Conservation (phyloP, 2,888 invertebrate genomes). For the Lycia hirtaria region DNA sequence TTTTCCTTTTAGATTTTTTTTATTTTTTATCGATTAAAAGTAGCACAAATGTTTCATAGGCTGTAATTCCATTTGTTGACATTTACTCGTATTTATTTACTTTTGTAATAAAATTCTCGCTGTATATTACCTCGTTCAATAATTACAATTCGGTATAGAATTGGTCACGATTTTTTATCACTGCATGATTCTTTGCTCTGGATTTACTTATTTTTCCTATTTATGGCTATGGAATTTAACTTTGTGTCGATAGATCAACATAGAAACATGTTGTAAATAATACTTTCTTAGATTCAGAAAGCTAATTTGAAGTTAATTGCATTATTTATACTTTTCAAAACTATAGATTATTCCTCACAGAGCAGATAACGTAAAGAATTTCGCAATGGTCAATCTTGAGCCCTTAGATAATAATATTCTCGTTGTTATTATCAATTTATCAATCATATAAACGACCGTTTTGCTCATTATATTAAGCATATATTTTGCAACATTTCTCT, state of each 20-base stretch:
- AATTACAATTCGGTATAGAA: conserved; percentile 67
- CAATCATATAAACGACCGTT: conserved; percentile 39
- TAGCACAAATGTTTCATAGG: too few relatives aligned
- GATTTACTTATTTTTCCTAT: conserved; percentile 46
- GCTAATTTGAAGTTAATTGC: neutral
- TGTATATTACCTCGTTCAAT: conserved; percentile 56
- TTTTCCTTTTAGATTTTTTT: too few relatives aligned
- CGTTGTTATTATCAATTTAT: too few relatives aligned
- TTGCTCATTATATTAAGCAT: conserved; percentile 34
- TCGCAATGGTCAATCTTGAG: conserved; percentile 7
- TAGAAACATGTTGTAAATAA: conserved; percentile 15
- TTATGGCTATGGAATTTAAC: conserved; percentile 15
- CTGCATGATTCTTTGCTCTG: conserved; percentile 56
- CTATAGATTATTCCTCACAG: neutral
- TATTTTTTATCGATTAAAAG: too few relatives aligned
- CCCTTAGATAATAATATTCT: too few relatives aligned
- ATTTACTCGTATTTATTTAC: too few relatives aligned
- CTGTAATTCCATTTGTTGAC: too few relatives aligned
- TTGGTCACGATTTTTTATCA: conserved; percentile 56
- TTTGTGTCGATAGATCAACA: conserved; percentile 11
- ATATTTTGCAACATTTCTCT: conserved; percentile 38
- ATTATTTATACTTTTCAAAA: neutral
- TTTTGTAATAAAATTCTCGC: conserved; percentile 54
- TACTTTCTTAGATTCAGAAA: neutral
- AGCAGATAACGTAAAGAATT: conserved; percentile 1